Evolutionary conservation across 2,113 vertebrate genomes (phyloP).

Genomic region (Machaerirhynchus nigripectus): DNA sequence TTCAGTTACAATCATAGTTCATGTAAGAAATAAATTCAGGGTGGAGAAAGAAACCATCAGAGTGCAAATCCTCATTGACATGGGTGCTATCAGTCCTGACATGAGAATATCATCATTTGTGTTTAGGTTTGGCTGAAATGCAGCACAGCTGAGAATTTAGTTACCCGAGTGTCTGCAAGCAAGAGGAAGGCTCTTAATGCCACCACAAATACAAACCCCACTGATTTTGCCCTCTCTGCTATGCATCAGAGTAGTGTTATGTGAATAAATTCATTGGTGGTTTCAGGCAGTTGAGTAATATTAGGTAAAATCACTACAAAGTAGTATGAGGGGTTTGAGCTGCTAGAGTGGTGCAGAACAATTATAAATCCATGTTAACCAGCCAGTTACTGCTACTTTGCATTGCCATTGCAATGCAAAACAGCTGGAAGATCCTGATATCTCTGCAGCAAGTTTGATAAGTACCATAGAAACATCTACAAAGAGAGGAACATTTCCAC

Average conservation of each 20-base stretch:
- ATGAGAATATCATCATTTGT: not conserved
- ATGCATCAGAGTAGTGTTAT: not conserved
- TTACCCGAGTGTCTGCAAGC: not conserved
- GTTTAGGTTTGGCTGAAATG: not conserved
- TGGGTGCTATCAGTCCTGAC: not conserved
- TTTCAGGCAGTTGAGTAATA: not conserved
- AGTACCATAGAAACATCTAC: not conserved
- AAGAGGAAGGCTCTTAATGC: not conserved
- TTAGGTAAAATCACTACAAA: not conserved
- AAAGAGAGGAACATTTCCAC: not conserved
- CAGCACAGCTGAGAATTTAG: not conserved
- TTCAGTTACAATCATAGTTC: not conserved
- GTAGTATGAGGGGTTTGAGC: not conserved
- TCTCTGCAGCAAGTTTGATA: not conserved
- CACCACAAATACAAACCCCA: not conserved
- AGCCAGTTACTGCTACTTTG: not conserved
- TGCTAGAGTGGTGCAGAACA: not conserved
- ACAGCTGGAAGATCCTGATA: not conserved
- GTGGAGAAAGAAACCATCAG: not conserved
- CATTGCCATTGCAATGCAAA: not conserved
- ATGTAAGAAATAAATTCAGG: not conserved
- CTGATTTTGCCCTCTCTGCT: not conserved
- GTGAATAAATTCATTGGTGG: not conserved
- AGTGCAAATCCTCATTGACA: not conserved
- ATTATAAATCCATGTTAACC: not conserved